Conservation (phyloP, 1,140 invertebrate genomes). For the Tetraneura akinire region DNA sequence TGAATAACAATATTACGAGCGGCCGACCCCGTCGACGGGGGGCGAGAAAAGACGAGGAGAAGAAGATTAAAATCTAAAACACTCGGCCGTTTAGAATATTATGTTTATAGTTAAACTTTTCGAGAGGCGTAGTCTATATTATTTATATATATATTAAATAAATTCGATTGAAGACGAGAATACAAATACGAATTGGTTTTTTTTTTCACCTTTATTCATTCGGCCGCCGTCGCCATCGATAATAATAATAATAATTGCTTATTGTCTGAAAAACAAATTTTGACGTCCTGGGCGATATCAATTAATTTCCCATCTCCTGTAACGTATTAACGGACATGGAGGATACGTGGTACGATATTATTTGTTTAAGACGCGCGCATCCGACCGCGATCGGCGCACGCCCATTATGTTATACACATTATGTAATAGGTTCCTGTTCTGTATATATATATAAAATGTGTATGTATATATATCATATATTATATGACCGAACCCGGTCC, state of each 20-base stretch:
- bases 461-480: too few relatives aligned
- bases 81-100: too few relatives aligned
- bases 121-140: neutral
- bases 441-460: too few relatives aligned
- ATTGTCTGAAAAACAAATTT: neutral
- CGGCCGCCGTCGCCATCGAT: too few relatives aligned
- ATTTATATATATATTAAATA: neutral
- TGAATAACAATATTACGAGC: too few relatives aligned
- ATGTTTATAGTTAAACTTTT: neutral
- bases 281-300: slow-evolving; percentile 37
- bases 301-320: slow-evolving; percentile 28
- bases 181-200: too few relatives aligned
- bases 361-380: slow-evolving; percentile 45
- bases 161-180: slow-evolving; percentile 25
- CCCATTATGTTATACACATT: neutral
- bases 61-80: too few relatives aligned
- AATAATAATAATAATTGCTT: too few relatives aligned
- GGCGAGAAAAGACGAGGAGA: too few relatives aligned
- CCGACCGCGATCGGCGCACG: slow-evolving; percentile 21
- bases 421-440: neutral
- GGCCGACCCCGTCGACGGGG: too few relatives aligned
- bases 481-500: neutral
- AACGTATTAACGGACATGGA: neutral
- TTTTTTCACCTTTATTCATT: too few relatives aligned
- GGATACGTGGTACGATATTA: neutral